These are phyloP conservation scores for Punctoribates punctum DNA, from an alignment of 2,888 invertebrate species.

Conservation along the genomic window DNA sequence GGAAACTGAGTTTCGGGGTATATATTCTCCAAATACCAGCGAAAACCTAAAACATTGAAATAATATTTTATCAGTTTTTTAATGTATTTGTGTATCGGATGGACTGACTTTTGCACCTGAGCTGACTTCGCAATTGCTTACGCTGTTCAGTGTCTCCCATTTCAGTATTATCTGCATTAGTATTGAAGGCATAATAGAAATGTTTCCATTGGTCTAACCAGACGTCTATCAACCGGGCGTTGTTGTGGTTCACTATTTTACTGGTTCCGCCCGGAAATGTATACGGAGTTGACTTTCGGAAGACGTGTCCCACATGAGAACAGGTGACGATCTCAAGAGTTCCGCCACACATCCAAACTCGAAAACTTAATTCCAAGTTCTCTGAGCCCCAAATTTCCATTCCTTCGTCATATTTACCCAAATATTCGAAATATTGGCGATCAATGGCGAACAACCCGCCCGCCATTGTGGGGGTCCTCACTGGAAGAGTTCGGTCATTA, in stretches of 20 bases:
- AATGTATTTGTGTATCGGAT: too few species aligned
- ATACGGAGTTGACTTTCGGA: conserved; percentile 89
- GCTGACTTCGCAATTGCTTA: too few species aligned
- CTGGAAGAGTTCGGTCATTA: conserved; percentile 26
- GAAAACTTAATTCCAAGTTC: conserved; percentile 93
- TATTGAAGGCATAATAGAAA: too few species aligned
- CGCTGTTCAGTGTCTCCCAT: too few species aligned
- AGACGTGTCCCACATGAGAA: conserved; percentile 98
- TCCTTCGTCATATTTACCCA: conserved; percentile 87
- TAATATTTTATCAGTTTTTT: too few species aligned
- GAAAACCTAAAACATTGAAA: too few species aligned
- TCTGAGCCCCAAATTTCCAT: conserved; percentile 98
- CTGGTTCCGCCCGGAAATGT: conserved; percentile 75
- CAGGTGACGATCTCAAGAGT: conserved; percentile 96
- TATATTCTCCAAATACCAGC: conserved; percentile 96
- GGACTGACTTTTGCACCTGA: too few species aligned
- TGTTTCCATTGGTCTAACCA: conserved; percentile 96
- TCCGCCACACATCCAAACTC: conserved; percentile 80
- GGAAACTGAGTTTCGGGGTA: conserved; percentile 99
- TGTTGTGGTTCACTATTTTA: conserved; percentile 84
- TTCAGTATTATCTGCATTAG: too few species aligned
- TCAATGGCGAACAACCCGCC: conserved; percentile 94
- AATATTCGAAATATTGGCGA: conserved; percentile 74
- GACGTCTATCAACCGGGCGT: conserved; percentile 83
- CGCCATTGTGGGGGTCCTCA: conserved; percentile 87